Evolutionary conservation across 2,113 vertebrate genomes (phyloP).

Genomic region (Trematomus loennbergii): DNA sequence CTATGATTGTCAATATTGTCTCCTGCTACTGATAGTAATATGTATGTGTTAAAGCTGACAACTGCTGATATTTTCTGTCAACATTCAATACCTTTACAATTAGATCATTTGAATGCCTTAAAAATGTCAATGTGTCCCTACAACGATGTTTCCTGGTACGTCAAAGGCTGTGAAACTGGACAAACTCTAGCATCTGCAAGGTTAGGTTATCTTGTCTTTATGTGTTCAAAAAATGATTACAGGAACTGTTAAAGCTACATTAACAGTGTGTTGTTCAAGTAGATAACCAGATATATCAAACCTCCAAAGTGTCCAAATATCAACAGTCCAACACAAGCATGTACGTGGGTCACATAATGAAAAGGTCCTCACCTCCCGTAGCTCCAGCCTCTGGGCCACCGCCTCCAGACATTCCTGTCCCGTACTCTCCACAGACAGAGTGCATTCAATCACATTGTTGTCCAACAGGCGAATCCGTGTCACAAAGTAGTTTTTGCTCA

Average conservation of each 20-base stretch:
- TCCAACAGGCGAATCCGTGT: conserved; percentile 94
- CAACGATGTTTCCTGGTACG: not conserved
- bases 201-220: not conserved
- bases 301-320: not conserved
- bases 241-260: not conserved
- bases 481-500: conserved; percentile 99
- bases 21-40: too few species aligned
- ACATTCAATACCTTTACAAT: not conserved
- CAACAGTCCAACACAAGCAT: not conserved
- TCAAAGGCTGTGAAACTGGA: not conserved
- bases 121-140: not conserved
- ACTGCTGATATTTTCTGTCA: not conserved
- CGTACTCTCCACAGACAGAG: conserved; percentile 94
- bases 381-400: conserved; percentile 93
- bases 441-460: conserved; percentile 93
- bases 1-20: not conserved
- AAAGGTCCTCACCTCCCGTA: conserved; percentile 89
- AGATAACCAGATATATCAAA: not conserved
- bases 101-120: not conserved
- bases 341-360: not conserved
- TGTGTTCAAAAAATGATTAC: not conserved
- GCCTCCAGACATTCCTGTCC: conserved; percentile 97
- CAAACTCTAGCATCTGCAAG: not conserved
- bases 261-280: not conserved
- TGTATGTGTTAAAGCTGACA: not conserved